Evolutionary conservation across 2,888 invertebrate species (phyloP).

Genomic region (Limnephilus marmoratus): DNA sequence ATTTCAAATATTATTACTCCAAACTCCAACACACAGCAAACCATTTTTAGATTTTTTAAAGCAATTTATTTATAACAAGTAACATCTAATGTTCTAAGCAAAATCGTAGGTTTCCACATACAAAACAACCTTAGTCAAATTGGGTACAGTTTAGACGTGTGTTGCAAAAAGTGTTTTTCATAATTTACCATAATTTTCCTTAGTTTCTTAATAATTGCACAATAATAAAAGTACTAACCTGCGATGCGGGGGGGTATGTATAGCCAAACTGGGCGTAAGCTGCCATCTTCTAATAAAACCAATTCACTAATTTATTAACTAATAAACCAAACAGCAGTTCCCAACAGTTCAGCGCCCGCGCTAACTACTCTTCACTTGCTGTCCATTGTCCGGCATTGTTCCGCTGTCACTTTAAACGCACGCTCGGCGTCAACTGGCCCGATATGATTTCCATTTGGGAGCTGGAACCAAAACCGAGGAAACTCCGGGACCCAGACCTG

Average conservation of each 20-base stretch:
- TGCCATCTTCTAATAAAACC: conserved; percentile 73
- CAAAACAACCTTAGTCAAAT: neutral
- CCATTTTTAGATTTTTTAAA: neutral
- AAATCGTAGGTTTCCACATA: neutral
- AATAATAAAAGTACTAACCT: conserved; percentile 81
- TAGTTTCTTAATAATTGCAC: neutral
- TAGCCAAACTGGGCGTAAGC: conserved; percentile 96
- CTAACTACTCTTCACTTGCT: conserved; percentile 53
- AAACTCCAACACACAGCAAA: too few species aligned
- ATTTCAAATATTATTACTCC: neutral
- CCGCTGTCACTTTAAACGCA: conserved; percentile 57
- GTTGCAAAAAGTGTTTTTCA: neutral
- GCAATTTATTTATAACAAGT: neutral
- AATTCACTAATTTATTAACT: conserved; percentile 48
- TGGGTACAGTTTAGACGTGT: neutral
- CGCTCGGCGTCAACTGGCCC: conserved; percentile 42
- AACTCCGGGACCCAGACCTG: neutral
- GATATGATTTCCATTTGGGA: neutral
- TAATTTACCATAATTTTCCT: neutral
- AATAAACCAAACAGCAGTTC: conserved; percentile 48
- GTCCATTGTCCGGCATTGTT: conserved; percentile 43
- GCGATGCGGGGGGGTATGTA: conserved; percentile 93
- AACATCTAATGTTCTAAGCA: neutral
- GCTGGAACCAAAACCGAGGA: neutral
- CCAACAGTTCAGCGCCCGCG: conserved; percentile 47